Evolutionary conservation across 2,113 vertebrate genomes (phyloP), one percentile per base, ranked within the genome.

Genomic region (Mirounga angustirostris): DNA sequence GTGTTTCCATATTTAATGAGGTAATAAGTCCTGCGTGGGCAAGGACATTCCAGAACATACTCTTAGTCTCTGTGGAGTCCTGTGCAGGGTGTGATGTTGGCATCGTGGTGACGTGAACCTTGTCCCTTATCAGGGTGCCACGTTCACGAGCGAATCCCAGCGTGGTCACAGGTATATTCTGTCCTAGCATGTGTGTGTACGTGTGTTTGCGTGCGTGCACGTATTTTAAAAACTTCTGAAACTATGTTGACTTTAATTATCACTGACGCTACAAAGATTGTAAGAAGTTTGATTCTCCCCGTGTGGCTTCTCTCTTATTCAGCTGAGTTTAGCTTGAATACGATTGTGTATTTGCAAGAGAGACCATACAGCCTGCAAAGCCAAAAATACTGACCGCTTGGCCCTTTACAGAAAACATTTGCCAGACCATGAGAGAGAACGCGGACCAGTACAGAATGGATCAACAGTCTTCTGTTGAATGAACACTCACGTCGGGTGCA

Each of bases 1-100:
- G 81, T 96, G 95, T 97, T 97, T 98, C 97, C 94, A 69, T 97
- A 69, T 97, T 89, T 97, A 96, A 97, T 98, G 97, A 98, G 97
- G 91, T 59, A 78, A 74, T 93, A 96, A 95, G 96, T 96, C 96
- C 92, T 93, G 0, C 67, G n/a, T 7, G 87, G 96, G 92, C 95
- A 90, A 89, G 80, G 84, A 94, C 91, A 13, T 95, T 96, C 92
- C 97, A 2, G 97, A 90, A 97, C 94, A 82, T 93, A 65, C 79
- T 90, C 95, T 98, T 89, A 67, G 63, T 50, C 69, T 30, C 71
- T 0, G 5, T 81, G 56, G 74, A 86, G 86, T 95, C 96, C 76
- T 0, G 46, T 24, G 92, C n/a, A 15, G 11, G 30, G 19, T 28
- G 63, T 22, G 24, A 18, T 91, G 81, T 91, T 43, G 89, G 81